Evolutionary conservation across 2,113 vertebrate genomes (phyloP).

Genomic region (Engystomops pustulosus): DNA sequence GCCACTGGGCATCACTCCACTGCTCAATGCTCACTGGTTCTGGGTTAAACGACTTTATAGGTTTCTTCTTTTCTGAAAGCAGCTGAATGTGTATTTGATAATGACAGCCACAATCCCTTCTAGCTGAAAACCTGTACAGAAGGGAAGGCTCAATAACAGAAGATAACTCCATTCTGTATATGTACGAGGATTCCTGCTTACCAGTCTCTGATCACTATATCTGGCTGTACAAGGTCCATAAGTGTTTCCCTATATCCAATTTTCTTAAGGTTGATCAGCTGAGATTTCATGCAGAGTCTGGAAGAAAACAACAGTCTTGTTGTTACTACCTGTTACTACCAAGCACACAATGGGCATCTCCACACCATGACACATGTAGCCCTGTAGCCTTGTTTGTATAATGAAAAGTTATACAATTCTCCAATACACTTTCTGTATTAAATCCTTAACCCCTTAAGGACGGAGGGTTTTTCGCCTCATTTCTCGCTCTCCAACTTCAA

Average conservation of each 20-base stretch:
- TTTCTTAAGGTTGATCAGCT: constrained; percentile 79
- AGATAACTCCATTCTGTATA: neutral
- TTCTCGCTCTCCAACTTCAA: too few species aligned
- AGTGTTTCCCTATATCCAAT: constrained; percentile 78
- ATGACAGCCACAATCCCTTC: constrained; percentile 73
- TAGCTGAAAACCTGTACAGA: constrained; percentile 69
- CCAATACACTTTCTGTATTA: too few species aligned
- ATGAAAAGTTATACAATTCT: too few species aligned
- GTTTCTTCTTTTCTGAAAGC: constrained; percentile 63
- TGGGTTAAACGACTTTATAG: constrained; percentile 67
- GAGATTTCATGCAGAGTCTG: constrained; percentile 85
- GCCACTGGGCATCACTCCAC: constrained; percentile 72
- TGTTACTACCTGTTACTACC: too few species aligned
- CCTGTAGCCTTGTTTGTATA: too few species aligned
- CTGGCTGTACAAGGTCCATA: constrained; percentile 80
- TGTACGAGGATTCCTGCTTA: constrained; percentile 66
- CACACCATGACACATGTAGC: too few species aligned
- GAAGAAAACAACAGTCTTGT: constrained; percentile 24
- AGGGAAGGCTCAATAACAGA: neutral
- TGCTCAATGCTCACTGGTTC: constrained; percentile 66
- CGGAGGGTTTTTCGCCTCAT: too few species aligned
- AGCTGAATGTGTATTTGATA: constrained; percentile 70
- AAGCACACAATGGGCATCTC: too few species aligned
- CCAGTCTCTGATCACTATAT: constrained; percentile 88
- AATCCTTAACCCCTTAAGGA: too few species aligned